Evolutionary conservation across 2,797 vertebrate genomes (phyloP), one percentile per base, ranked within the genome.

Genomic region (Poecile montanus): DNA sequence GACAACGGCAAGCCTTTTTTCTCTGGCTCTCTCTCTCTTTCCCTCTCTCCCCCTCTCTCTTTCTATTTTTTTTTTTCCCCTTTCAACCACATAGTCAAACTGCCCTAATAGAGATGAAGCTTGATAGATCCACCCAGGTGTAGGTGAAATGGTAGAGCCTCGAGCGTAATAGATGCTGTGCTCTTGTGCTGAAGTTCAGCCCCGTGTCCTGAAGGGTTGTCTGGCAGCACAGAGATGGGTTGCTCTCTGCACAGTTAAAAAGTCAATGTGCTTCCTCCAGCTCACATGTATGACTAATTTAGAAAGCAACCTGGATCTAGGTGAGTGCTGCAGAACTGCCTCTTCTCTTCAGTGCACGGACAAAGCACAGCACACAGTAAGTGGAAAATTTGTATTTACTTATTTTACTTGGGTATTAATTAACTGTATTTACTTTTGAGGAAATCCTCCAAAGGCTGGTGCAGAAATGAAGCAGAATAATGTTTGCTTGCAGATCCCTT

Each of bases 71-170:
- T 81, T 81, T 94, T 93, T 93, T 94, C 96, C 82, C 5, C 66
- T 91, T 95, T 89, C 93, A 97, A 95, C 94, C 93, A 92, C 95
- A 95, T 93, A 98, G 94, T 94, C 96, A 96, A 97, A 95, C 94
- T 4, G 27, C 95, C 94, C 94, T 97, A 97, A 97, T 97, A 97
- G 97, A 97, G 97, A 97, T 96, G 97, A 96, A 94, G 97, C 98
- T 97, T 98, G 95, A 97, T 97, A 97, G 97, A 98, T 98, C 97
- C 95, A 97, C 98, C 96, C 97, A 97, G 98, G 97, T 98, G 97
- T 97, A 98, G 98, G 97, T 98, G 97, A 98, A 98, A 98, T 96
- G 94, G 93, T 95, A 97, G 96, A 95, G 96, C 93, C 97, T 96
- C 95, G 4, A 95, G 97, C 91, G 32, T 96, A 96, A 97, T 94